Evolutionary conservation across 2,797 vertebrate species (phyloP).

Genomic region (Enteromius argenteus): DNA sequence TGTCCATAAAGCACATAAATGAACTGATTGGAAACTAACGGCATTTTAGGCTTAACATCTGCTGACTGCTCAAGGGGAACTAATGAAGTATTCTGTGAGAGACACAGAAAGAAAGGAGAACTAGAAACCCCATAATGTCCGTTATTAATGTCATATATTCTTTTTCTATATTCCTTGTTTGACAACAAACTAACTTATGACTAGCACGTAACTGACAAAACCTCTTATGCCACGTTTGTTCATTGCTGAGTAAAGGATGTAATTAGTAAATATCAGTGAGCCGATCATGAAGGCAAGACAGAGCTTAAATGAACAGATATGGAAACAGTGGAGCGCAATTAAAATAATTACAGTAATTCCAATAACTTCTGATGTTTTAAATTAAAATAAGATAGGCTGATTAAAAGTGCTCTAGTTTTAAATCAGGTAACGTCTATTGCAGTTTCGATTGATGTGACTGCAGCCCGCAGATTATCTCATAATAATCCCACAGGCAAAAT

Average conservation of each 20-base stretch:
- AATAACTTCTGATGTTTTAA: constrained; percentile 42
- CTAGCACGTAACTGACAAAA: constrained; percentile 21
- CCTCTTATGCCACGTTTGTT: constrained; percentile 10
- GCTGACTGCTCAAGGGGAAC: constrained; percentile 38
- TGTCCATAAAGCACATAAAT: constrained; percentile 6
- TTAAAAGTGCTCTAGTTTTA: constrained; percentile 26
- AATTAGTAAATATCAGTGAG: constrained; percentile 33
- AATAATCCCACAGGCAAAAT: constrained; percentile 43
- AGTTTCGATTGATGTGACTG: constrained; percentile 26
- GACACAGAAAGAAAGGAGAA: neutral
- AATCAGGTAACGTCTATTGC: constrained; percentile 24
- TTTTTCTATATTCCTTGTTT: no score
- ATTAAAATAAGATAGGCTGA: constrained; percentile 41
- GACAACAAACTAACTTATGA: constrained; percentile 3
- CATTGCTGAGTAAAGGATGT: neutral
- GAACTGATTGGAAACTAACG: constrained; percentile 13
- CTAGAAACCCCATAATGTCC: neutral
- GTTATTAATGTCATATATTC: neutral
- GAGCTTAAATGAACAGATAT: constrained; percentile 36
- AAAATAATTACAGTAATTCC: constrained; percentile 28
- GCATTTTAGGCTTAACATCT: constrained; percentile 22
- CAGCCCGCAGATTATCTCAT: constrained; percentile 41
- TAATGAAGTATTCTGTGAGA: constrained; percentile 16
- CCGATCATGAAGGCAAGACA: constrained; percentile 14
- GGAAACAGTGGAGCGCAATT: constrained; percentile 9